These are phyloP conservation scores for Macroglossus sobrinus DNA, from an alignment of 2,113 vertebrate genomes.

Conservation along the genomic window DNA sequence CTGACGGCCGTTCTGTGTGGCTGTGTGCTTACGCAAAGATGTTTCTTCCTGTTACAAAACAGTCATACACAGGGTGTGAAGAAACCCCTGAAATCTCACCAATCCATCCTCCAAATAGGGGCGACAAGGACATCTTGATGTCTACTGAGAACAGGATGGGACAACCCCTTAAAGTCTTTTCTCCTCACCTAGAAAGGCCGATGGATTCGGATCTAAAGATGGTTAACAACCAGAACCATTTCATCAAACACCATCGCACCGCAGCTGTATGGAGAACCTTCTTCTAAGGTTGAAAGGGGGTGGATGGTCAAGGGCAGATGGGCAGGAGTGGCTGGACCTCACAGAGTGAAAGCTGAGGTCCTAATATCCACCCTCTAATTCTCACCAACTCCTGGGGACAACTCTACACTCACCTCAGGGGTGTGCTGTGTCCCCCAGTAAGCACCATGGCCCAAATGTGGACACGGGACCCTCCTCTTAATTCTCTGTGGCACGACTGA, in stretches of 20 bases:
- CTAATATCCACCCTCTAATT: background rate
- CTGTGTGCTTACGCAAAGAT: background rate
- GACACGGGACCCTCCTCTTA: background rate
- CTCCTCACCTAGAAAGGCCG: background rate
- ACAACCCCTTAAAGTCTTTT: background rate
- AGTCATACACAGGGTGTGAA: background rate
- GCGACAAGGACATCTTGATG: background rate
- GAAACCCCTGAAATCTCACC: background rate
- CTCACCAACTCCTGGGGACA: background rate
- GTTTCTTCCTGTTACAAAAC: constrained; percentile 2
- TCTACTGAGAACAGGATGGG: background rate
- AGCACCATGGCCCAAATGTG: background rate
- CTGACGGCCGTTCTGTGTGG: background rate
- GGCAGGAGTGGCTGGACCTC: background rate
- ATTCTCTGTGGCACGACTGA: background rate
- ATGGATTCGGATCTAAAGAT: background rate
- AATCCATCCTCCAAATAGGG: background rate
- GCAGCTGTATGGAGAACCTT: background rate
- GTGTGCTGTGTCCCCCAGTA: background rate
- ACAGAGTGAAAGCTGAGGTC: background rate
- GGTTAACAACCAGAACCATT: background rate
- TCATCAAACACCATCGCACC: background rate
- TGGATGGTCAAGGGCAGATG: background rate
- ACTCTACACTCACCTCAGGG: background rate
- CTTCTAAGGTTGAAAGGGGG: background rate